Evolutionary conservation across 2,113 vertebrate species (phyloP), one percentile per base, ranked within the genome.

Genomic region (Dasyurus viverrinus): DNA sequence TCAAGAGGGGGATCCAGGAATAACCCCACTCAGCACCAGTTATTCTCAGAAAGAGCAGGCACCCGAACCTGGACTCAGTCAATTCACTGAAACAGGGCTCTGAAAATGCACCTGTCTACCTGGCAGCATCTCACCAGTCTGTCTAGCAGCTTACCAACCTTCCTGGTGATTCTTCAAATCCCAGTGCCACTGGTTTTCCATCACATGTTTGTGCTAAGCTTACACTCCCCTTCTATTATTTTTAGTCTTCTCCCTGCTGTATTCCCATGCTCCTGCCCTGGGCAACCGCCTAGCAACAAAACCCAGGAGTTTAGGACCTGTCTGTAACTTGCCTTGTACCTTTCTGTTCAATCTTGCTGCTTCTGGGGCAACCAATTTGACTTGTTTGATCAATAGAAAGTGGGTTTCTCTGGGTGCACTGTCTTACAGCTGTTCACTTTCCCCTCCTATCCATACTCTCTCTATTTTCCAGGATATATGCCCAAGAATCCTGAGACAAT

Each of bases 261-360:
- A 94, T 96, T 95, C 48, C 52, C 94, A 89, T 93, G 97, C 92
- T 93, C 57, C 60, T 95, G 53, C 50, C 76, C 91, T 68, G 36
- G 36, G 68, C 22, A 96, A 84, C 92, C 89, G 91, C 96, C 96
- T 96, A 97, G 96, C 95, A 96, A 97, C 96, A 97, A 93, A 97
- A 42, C 95, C 93, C 94, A 95, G 92, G 93, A 95, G 94, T 68
- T 92, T 52, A 95, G 76, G 54, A 90, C 89, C 57, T 54, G 27
- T 95, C 94, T 93, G 91, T 55, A 93, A 36, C 26, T 52, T 95
- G 93, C 90, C 24, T 46, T 46, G 42, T 25, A n/a, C 27, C 92
- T 42, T 93, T 53, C 90, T 55, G 0, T 9, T 3, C n/a, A 92
- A 46, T 48, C 14, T 22, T 50, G 2, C 26, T 14, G 94, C 91